Base-by-base conservation (phyloP, 1,140 invertebrate genomes). In the Diorhabda sublineata region DNA sequence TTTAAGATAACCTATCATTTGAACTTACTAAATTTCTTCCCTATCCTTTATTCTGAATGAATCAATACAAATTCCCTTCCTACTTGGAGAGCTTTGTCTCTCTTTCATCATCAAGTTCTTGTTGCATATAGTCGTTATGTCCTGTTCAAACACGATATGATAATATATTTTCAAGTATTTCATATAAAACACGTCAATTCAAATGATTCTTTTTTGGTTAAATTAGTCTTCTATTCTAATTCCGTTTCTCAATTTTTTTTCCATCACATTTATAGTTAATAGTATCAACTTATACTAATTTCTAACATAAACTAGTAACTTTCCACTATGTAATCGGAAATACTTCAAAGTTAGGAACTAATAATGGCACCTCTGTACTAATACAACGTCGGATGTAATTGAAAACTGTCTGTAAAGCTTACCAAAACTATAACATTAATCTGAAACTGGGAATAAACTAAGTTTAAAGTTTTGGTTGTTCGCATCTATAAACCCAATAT, bases 251-350 rank as follows among this genome's bases (percentile, higher is more conserved):
- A 7, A 56, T 56, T n/a, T 26, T 26, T 26, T 56, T 56, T 56
- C n/a, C 1, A 7, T 56, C 6, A n/a, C n/a, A 56, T 56, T 56
- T n/a, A 56, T 56, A 56, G n/a, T 56, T 56, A 7, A 56, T 56
- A 56, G 52, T 59, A 59, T 59, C 41, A 59, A 59, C 58, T 6
- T 11, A 6, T 59, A 52, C 47, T 52, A 52, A 52, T n/a, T 52
- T 52, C n/a, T 6, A 52, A 52, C 26, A 26, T 26, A 26, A 26
- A 26, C 26, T 26, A 26, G 26, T 26, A 26, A 26, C 26, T 26
- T 26, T 26, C 26, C 26, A 26, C 26, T 52, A 52, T 52, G 47
- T 52, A 52, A 52, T 52, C 47, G 6, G n/a, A 52, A 6, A 52
- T 52, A 52, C n/a, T n/a, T 52, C 47, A 52, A 52, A 52, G 47